A percentile compares a stretch with the other conserved stretches of the same genome.
Evolutionary conservation across 2,888 invertebrate genomes (phyloP).

Genomic region (Dendrolimus houi): DNA sequence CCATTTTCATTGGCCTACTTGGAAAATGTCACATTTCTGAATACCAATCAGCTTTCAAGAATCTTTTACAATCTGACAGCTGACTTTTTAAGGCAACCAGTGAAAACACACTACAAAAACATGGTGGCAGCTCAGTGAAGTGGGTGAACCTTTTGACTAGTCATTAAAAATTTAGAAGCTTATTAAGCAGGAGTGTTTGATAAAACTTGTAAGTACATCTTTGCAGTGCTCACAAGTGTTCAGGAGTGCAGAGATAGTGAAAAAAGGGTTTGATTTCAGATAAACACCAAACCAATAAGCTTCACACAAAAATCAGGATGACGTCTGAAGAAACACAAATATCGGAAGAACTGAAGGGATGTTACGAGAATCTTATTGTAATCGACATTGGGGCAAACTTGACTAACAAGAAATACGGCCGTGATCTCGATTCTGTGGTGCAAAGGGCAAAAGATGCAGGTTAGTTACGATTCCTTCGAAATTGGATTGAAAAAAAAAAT

Average conservation of each 20-base stretch:
- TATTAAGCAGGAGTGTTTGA: slow-evolving; percentile 73
- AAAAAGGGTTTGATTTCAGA: slow-evolving; percentile 31
- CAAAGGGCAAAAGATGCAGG: slow-evolving; percentile 95
- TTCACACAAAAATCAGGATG: slow-evolving; percentile 63
- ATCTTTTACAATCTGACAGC: neutral
- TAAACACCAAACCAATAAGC: slow-evolving; percentile 72
- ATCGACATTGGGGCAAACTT: slow-evolving; percentile 95
- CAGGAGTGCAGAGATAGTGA: slow-evolving; percentile 9
- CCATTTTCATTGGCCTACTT: neutral
- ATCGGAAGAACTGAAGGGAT: slow-evolving; percentile 81
- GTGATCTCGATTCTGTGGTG: slow-evolving; percentile 93
- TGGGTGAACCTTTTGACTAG: slow-evolving; percentile 58
- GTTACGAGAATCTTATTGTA: slow-evolving; percentile 93
- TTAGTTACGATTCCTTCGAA: slow-evolving; percentile 37
- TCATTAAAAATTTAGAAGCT: slow-evolving; percentile 62
- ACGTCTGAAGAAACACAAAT: slow-evolving; percentile 71
- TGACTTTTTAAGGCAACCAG: slow-evolving; percentile 3
- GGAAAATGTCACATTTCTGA: neutral
- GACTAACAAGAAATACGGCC: slow-evolving; percentile 94
- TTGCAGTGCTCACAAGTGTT: slow-evolving; percentile 2
- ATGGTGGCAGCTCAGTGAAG: slow-evolving; percentile 71
- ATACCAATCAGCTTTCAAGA: neutral
- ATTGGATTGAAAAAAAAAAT: slow-evolving; percentile 7
- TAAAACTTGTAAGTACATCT: slow-evolving; percentile 61
- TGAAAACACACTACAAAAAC: slow-evolving; percentile 39